phyloP scores from a whole-genome alignment of 2,797 vertebrate species.

The Eremophila alpestris region DNA sequence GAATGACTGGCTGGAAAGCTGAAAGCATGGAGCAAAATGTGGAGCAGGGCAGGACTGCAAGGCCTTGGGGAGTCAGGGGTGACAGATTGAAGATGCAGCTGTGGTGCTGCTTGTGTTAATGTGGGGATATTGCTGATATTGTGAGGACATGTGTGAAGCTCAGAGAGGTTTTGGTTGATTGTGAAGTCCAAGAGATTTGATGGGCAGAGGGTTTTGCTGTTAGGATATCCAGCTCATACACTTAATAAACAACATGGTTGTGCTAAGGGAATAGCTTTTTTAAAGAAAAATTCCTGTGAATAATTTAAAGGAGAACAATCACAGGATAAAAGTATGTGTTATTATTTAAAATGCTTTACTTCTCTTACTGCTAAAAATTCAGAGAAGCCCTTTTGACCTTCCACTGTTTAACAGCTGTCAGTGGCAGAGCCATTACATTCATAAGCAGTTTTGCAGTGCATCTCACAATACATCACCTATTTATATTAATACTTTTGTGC shows the following conservation, averaged over 20 bases:
- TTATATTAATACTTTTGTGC: neutral
- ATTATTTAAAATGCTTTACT: neutral
- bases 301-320: neutral
- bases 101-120: neutral
- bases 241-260: neutral
- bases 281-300: neutral
- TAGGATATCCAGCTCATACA: neutral
- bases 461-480: neutral
- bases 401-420: neutral
- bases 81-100: neutral
- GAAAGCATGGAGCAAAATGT: neutral
- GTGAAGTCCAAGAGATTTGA: neutral
- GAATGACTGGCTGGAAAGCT: neutral
- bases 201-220: neutral
- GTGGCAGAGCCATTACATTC: neutral
- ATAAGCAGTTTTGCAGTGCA: neutral
- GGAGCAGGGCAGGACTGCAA: neutral
- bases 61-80: neutral
- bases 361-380: neutral
- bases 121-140: accelerated
- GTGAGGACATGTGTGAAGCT: neutral
- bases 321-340: neutral
- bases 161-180: neutral
- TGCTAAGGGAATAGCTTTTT: neutral
- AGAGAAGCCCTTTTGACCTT: neutral